These are phyloP conservation scores for Ceratina japonica DNA, from an alignment of 1,140 invertebrate genomes.

Conservation along the genomic window DNA sequence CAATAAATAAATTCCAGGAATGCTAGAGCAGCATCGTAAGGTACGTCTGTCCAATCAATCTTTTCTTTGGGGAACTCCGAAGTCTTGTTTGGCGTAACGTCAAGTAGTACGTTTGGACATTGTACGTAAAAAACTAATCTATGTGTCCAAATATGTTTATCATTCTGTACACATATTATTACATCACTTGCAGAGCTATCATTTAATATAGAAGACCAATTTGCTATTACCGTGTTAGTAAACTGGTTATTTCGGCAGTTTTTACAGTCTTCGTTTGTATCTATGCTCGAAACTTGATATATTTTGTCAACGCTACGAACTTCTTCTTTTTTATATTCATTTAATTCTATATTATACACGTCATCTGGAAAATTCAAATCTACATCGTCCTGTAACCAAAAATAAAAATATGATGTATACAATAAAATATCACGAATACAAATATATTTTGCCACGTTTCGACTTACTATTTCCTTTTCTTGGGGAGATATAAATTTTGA, in stretches of 20 bases:
- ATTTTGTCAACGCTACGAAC: not conserved
- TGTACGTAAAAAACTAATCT: constrained; percentile 75
- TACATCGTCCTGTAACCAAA: constrained; percentile 30
- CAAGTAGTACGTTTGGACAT: constrained; percentile 74
- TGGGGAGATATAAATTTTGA: constrained; percentile 25
- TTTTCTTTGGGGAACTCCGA: constrained; percentile 63
- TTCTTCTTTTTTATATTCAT: constrained; percentile 4
- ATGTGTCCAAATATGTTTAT: constrained; percentile 74
- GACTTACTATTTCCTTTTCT: constrained; percentile 4
- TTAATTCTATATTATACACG: not conserved
- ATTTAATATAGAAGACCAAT: constrained; percentile 73
- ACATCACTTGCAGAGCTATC: constrained; percentile 76
- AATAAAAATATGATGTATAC: not conserved
- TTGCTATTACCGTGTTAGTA: constrained; percentile 55
- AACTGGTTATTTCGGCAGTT: constrained; percentile 42
- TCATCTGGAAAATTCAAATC: constrained; percentile 18
- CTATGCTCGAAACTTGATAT: not conserved
- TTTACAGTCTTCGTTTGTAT: constrained; percentile 31
- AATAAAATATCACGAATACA: not conserved
- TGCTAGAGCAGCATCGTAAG: constrained; percentile 68
- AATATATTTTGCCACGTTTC: not conserved
- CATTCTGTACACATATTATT: constrained; percentile 70
- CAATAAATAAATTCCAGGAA: constrained; percentile 78
- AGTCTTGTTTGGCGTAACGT: constrained; percentile 65
- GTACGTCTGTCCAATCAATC: constrained; percentile 67